Percentiles rank a stretch among this genome's conserved stretches.
These are phyloP conservation scores for Drosophila watanabei DNA, from an alignment of 1,140 invertebrate genomes.

Conservation along the genomic window DNA sequence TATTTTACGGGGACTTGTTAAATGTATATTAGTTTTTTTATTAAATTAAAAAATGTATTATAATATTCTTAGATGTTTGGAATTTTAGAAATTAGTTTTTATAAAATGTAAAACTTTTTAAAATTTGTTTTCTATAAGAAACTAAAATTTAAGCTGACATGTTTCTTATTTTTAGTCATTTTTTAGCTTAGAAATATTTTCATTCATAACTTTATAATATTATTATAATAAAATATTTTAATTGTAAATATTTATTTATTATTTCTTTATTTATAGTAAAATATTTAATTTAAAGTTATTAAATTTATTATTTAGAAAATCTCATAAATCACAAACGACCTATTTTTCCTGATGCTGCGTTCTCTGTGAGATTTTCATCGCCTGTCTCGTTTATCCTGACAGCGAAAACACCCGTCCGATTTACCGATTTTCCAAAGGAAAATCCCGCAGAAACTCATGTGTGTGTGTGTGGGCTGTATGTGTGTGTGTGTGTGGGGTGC, in stretches of 20 bases:
- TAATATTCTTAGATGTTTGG: too few relatives aligned
- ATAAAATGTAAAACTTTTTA: neutral
- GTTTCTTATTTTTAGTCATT: too few relatives aligned
- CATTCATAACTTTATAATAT: too few relatives aligned
- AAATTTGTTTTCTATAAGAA: too few relatives aligned
- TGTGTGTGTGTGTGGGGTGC: constrained; percentile 56
- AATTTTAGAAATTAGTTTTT: neutral
- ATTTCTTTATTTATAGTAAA: too few relatives aligned
- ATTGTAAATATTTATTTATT: too few relatives aligned
- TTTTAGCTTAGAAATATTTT: too few relatives aligned
- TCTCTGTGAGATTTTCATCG: constrained; percentile 40
- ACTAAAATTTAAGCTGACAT: too few relatives aligned
- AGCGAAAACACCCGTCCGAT: constrained; percentile 26
- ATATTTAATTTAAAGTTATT: too few relatives aligned
- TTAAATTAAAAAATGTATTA: neutral
- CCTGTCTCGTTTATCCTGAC: constrained; percentile 46
- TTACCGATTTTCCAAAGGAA: constrained; percentile 24
- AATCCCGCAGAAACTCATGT: constrained; percentile 10
- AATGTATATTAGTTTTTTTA: neutral
- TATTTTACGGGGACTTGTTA: neutral
- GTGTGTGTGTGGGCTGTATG: constrained; percentile 30
- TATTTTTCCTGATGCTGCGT: constrained; percentile 17
- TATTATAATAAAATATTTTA: too few relatives aligned
- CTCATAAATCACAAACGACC: constrained; percentile 23
- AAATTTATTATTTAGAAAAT: too few relatives aligned